Base-by-base conservation (phyloP, 2,113 vertebrate genomes). In the Dipodomys merriami region DNA sequence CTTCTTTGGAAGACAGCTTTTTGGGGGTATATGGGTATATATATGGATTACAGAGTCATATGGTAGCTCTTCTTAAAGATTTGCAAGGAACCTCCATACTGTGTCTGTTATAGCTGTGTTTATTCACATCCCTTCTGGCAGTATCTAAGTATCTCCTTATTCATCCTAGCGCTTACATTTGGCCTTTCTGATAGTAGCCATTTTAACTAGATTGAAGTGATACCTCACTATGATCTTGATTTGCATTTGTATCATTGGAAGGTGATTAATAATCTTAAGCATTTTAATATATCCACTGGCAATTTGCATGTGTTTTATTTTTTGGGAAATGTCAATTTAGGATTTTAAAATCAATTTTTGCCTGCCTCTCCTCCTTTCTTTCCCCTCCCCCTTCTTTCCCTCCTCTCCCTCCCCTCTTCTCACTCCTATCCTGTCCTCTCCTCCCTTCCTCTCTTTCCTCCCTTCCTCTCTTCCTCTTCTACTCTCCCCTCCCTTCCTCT, bases 31-130 rank as follows among this genome's bases (percentile, higher is more conserved):
- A 39, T 39, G 39, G 39, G 39, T 39, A 39, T 39, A 39, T 39
- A 39, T 39, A 39, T 39, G 68, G 60, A 92, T 87, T 82, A 67
- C 69, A 44, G 83, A 81, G 22, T 87, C 91, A 68, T 29, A 88
- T 16, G 78, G 79, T 25, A 3, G 44, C 10, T 60, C 91, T 81
- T 87, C 72, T 87, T 76, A 57, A 57, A 57, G 53, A 57, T 27
- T 74, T 81, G 44, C 65, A 35, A 93, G 68, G 84, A 68, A 65
- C 62, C 19, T 80, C 84, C 77, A 22, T n/a, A 39, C 69, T 87
- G 78, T 68, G 49, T 82, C 77, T 60, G 19, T 81, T 81, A 73
- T 74, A 87, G 83, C n/a, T 25, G 44, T 2, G 13, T 68, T 74
- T 10, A 87, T 92, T 86, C 74, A 57, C 84, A 87, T 67, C 81